These are phyloP conservation scores for Protodeltote pygarga DNA, from an alignment of 2,888 invertebrate species.

Conservation along the genomic window DNA sequence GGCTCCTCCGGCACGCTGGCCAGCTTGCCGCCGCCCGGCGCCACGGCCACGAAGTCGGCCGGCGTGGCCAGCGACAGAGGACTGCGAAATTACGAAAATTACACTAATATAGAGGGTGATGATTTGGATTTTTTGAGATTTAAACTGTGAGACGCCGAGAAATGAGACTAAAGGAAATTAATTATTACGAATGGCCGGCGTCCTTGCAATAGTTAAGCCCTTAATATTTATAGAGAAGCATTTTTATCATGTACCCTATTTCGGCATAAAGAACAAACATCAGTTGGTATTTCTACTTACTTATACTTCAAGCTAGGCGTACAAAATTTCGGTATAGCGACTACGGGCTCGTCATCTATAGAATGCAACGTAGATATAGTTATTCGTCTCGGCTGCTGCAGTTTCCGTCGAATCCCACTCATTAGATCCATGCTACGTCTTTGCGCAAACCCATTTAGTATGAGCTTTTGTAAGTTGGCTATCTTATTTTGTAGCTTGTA, in stretches of 20 bases:
- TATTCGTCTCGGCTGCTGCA: constrained; percentile 62
- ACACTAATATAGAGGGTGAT: too few species aligned
- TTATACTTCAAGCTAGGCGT: constrained; percentile 79
- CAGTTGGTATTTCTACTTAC: constrained; percentile 62
- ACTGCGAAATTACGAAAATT: not conserved
- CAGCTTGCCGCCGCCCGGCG: constrained; percentile 45
- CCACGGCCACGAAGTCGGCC: constrained; percentile 45
- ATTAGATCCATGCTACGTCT: constrained; percentile 58
- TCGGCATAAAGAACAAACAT: too few species aligned
- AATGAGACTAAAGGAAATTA: too few species aligned
- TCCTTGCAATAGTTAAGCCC: too few species aligned
- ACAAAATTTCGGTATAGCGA: constrained; percentile 62
- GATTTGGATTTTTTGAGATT: too few species aligned
- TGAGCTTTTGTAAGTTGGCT: constrained; percentile 65
- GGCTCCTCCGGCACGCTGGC: constrained; percentile 66
- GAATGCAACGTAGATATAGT: constrained; percentile 59
- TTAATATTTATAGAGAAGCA: too few species aligned
- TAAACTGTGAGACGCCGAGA: too few species aligned
- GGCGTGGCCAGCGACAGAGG: constrained; percentile 3
- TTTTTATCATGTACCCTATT: too few species aligned
- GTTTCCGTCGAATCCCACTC: constrained; percentile 62
- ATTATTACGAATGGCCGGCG: too few species aligned
- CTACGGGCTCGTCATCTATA: constrained; percentile 21
- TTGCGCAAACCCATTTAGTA: constrained; percentile 72
- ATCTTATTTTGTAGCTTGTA: constrained; percentile 70